Evolutionary conservation across 2,888 invertebrate species (phyloP).

Genomic region (Syrista parreyssii): DNA sequence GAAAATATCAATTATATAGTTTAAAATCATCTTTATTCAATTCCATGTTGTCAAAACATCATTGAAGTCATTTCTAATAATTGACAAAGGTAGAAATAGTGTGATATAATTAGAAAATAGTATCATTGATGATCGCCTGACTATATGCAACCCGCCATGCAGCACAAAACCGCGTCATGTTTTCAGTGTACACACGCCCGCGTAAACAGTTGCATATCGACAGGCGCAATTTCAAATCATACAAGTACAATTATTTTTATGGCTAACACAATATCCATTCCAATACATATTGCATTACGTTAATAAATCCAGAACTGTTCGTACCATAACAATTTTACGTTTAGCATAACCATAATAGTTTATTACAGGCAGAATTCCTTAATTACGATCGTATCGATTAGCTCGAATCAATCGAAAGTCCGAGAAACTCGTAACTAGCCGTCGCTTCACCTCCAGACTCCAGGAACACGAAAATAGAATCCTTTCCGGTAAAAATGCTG

Average conservation of each 20-base stretch:
- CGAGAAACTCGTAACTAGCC: background rate
- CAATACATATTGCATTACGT: too few species aligned
- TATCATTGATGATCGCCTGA: too few species aligned
- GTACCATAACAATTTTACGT: background rate
- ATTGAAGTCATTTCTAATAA: background rate
- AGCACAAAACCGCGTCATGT: background rate
- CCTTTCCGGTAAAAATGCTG: conserved; percentile 29
- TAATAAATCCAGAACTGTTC: too few species aligned
- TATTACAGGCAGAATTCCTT: background rate
- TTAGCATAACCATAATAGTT: background rate
- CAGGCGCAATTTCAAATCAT: too few species aligned
- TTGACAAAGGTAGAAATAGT: background rate
- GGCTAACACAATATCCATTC: too few species aligned
- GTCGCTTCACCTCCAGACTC: conserved; percentile 19
- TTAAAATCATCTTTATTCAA: too few species aligned
- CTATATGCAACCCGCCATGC: too few species aligned
- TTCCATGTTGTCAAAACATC: background rate
- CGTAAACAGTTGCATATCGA: too few species aligned
- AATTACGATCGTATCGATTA: too few species aligned
- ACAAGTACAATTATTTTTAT: too few species aligned
- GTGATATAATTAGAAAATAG: background rate
- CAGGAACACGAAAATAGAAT: conserved; percentile 31
- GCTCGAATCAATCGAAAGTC: too few species aligned
- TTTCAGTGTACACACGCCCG: background rate
- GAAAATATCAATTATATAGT: too few species aligned